Evolutionary conservation across 2,113 vertebrate genomes (phyloP), one percentile per base, ranked within the genome.

Genomic region (Actinemys pallida): DNA sequence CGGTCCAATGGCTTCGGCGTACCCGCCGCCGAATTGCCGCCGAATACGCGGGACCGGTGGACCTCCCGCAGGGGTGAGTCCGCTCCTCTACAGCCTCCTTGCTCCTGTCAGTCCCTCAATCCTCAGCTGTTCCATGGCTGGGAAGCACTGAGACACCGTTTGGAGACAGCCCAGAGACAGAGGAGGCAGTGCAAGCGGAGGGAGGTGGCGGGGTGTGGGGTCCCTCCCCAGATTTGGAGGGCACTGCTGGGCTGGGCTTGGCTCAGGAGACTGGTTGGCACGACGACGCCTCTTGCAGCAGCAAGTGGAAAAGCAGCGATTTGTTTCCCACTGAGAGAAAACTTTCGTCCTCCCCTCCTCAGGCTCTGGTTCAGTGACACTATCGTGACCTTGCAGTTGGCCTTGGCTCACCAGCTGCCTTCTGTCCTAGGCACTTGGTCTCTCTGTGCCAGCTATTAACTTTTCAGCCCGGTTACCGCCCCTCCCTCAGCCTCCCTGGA

Each of bases 371-470:
- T 69, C 50, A 75, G 49, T 87, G 93, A 97, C 93, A 91, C 90
- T 88, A 89, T 86, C 57, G 5, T 1, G 76, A 95, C 96, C 95
- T 97, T 96, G 93, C 8, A 9, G 62, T 56, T 54, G 35, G 56
- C 91, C 88, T 84, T 94, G 90, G 86, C 88, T 95, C 93, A 94
- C 96, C 96, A 97, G 96, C 97, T 97, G 97, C 98, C 83, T 86
- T 42, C 93, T 97, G 96, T 97, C 96, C 96, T 96, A 96, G 92
- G 91, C 97, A 96, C 82, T 27, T 12, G 90, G 95, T 94, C 94
- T 49, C 89, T 96, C 86, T 4, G 54, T 97, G 97, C 97, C 98
- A 97, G 97, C 97, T 94, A 94, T 49, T 72, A 81, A 97, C 97
- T 97, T 89, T 72, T 95, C 97, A 92, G 94, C 94, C 88, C 57